These are phyloP conservation scores for Varroa destructor DNA, from an alignment of 1,140 invertebrate genomes.

Conservation along the genomic window DNA sequence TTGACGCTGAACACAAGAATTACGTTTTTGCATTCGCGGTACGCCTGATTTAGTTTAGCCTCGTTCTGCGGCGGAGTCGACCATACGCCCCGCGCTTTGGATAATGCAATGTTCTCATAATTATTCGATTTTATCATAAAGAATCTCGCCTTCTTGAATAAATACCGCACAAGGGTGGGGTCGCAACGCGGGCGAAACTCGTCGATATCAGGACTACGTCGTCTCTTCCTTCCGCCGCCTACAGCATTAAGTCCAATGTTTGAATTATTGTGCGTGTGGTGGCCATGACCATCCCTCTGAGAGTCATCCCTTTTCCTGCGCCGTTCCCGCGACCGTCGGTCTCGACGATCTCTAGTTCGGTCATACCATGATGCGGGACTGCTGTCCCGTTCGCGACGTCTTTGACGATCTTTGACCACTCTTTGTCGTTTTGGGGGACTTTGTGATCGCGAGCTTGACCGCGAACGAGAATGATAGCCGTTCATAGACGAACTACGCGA, in stretches of 20 bases:
- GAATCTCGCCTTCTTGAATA: constrained; percentile 85
- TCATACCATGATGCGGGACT: not conserved
- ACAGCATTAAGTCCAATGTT: too few species aligned
- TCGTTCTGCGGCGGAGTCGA: constrained; percentile 94
- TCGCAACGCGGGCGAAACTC: constrained; percentile 8
- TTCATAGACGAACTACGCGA: constrained; percentile 22
- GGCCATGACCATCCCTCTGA: not conserved
- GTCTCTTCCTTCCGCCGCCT: too few species aligned
- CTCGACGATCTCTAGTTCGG: not conserved
- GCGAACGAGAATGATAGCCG: constrained; percentile 8
- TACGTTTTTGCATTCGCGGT: constrained; percentile 76
- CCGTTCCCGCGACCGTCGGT: constrained; percentile 13
- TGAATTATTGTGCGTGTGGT: too few species aligned
- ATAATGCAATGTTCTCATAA: constrained; percentile 83
- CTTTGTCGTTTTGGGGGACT: constrained; percentile 1
- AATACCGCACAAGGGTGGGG: constrained; percentile 56
- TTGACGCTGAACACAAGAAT: constrained; percentile 92
- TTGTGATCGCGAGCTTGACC: constrained; percentile 3
- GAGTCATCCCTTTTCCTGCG: constrained; percentile 6
- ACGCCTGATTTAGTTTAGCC: constrained; percentile 85
- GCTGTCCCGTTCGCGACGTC: constrained; percentile 4
- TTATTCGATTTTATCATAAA: constrained; percentile 97
- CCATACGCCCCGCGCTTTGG: constrained; percentile 92
- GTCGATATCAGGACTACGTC: too few species aligned
- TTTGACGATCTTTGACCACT: not conserved